phyloP scores from a whole-genome alignment of 2,888 invertebrate species.

The Notodonta ziczac region DNA sequence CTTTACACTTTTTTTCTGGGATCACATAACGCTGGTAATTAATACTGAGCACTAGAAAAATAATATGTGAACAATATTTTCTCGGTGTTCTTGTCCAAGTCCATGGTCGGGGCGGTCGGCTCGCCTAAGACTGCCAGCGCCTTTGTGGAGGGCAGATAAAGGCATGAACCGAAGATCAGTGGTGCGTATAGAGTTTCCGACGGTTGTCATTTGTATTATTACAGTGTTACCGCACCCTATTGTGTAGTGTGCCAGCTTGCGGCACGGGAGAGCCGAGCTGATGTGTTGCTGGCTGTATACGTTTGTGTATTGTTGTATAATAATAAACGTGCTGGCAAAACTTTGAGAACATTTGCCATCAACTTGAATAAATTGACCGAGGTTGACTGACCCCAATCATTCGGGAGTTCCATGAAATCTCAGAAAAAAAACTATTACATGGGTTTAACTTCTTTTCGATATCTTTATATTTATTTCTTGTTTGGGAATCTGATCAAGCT shows the following conservation, averaged over 20 bases:
- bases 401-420: neutral
- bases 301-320: neutral
- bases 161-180: slow-evolving; percentile 27
- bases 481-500: too few species aligned
- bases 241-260: neutral
- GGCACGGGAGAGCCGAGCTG: neutral
- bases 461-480: too few species aligned
- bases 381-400: too few species aligned
- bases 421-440: neutral
- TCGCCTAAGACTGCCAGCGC: slow-evolving; percentile 30
- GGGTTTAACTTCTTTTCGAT: too few species aligned
- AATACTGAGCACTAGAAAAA: too few species aligned
- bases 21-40: too few species aligned
- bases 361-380: neutral
- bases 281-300: neutral
- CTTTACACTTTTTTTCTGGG: too few species aligned
- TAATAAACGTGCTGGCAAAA: neutral
- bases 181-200: slow-evolving; percentile 7
- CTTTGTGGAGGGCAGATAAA: slow-evolving; percentile 40
- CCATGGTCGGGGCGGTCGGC: slow-evolving; percentile 12
- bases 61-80: too few species aligned
- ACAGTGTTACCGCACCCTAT: slow-evolving; percentile 12
- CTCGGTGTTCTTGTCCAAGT: slow-evolving; percentile 16
- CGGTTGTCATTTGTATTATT: slow-evolving; percentile 28
- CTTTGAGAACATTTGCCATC: neutral